Evolutionary conservation across 2,888 invertebrate genomes (phyloP).

Genomic region (Eueremaeus valkanovi): DNA sequence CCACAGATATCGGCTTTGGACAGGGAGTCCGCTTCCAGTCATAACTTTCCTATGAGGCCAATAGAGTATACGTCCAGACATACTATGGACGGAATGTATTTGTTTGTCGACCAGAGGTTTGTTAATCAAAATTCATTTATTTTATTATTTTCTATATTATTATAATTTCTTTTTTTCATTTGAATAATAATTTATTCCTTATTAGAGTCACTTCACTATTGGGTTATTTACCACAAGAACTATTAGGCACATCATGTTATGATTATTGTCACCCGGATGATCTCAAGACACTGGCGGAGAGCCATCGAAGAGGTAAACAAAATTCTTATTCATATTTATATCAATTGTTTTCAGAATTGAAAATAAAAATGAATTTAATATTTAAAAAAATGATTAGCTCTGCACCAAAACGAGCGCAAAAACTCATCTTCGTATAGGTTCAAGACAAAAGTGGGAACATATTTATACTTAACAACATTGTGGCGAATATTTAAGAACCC

Average conservation of each 20-base stretch:
- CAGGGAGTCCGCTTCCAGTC: conserved; percentile 36
- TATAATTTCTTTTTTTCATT: no score
- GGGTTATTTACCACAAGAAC: conserved; percentile 87
- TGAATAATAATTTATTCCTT: conserved; percentile 59
- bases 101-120: conserved; percentile 79
- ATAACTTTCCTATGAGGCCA: conserved; percentile 47
- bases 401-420: not conserved
- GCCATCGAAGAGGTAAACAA: conserved; percentile 66
- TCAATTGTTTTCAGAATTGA: not conserved
- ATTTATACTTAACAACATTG: conserved; percentile 70
- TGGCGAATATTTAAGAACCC: conserved; percentile 89
- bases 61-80: conserved; percentile 71
- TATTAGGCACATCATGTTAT: conserved; percentile 85
- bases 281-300: conserved; percentile 70
- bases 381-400: no score
- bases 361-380: no score
- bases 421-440: conserved; percentile 58
- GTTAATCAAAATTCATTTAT: not conserved
- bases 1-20: conserved; percentile 56
- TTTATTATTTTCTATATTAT: no score
- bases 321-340: not conserved
- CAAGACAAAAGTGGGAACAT: conserved; percentile 71
- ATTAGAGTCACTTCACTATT: conserved; percentile 69
- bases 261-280: conserved; percentile 84
- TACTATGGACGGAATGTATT: conserved; percentile 83